phyloP scores from a whole-genome alignment of 2,797 vertebrate species.

The Acipenser oxyrinchus region DNA sequence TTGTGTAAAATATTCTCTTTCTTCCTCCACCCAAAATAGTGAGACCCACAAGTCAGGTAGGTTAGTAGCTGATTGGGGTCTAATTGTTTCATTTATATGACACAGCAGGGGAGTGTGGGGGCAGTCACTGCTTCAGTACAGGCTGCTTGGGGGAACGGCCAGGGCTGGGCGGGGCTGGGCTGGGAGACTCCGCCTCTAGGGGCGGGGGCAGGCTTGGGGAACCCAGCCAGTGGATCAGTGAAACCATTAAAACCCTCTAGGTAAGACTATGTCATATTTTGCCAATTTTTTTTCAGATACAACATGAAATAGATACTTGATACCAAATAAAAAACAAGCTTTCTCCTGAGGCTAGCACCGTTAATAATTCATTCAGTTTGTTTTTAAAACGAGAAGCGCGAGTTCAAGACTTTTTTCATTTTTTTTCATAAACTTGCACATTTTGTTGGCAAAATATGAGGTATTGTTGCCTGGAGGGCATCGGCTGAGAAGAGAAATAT shows the following conservation, averaged over 20 bases:
- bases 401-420: too few relatives aligned
- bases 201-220: neutral
- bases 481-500: too few relatives aligned
- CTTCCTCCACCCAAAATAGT: neutral
- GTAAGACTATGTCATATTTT: neutral
- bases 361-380: too few relatives aligned
- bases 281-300: neutral
- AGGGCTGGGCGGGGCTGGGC: neutral
- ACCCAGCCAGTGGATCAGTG: neutral
- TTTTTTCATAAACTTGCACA: too few relatives aligned
- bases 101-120: neutral
- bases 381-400: too few relatives aligned
- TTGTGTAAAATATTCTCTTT: too few relatives aligned
- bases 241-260: neutral
- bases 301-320: too few relatives aligned
- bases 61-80: neutral
- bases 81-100: neutral
- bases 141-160: conserved; percentile 10
- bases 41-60: neutral
- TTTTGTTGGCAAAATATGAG: too few relatives aligned
- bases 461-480: too few relatives aligned
- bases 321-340: too few relatives aligned
- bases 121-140: neutral
- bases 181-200: neutral
- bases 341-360: too few relatives aligned